Percentiles rank a stretch among this genome's conserved stretches.
Conservation (phyloP, 2,888 invertebrate species). For the Sminthurinus aureus region DNA sequence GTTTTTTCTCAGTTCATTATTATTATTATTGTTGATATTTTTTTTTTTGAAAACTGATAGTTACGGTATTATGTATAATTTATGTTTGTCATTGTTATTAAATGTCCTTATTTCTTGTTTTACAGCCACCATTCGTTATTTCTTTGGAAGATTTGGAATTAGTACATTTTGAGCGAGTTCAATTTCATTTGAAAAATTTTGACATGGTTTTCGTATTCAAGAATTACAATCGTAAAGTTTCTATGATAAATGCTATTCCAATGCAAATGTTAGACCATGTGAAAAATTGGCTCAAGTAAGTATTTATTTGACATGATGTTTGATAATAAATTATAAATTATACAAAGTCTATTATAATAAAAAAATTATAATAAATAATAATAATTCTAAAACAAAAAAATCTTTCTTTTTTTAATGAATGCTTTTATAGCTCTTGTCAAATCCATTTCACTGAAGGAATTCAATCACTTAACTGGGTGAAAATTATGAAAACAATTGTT, state of each 20-base stretch:
- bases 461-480: conserved; percentile 98
- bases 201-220: conserved; percentile 99
- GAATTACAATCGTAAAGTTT: conserved; percentile 91
- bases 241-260: conserved; percentile 99
- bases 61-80: conserved; percentile 12
- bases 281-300: conserved; percentile 98
- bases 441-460: conserved; percentile 98
- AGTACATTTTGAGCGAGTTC: conserved; percentile 98
- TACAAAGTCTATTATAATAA: too few relatives aligned
- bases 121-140: conserved; percentile 94
- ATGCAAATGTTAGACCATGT: conserved; percentile 99
- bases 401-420: background rate
- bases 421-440: conserved; percentile 80
- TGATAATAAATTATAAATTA: background rate
- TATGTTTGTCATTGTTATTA: background rate
- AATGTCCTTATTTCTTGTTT: conserved; percentile 40
- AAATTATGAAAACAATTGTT: conserved; percentile 99
- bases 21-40: background rate
- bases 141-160: conserved; percentile 96
- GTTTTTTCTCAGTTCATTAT: too few relatives aligned
- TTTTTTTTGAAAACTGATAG: conserved; percentile 39
- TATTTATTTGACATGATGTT: conserved; percentile 55
- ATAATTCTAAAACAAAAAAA: background rate
- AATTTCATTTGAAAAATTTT: conserved; percentile 98
- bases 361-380: too few relatives aligned